A percentile compares a stretch with the other conserved stretches of the same genome.
Conservation (phyloP, 2,888 invertebrate species). For the Epirrhoe tristata region DNA sequence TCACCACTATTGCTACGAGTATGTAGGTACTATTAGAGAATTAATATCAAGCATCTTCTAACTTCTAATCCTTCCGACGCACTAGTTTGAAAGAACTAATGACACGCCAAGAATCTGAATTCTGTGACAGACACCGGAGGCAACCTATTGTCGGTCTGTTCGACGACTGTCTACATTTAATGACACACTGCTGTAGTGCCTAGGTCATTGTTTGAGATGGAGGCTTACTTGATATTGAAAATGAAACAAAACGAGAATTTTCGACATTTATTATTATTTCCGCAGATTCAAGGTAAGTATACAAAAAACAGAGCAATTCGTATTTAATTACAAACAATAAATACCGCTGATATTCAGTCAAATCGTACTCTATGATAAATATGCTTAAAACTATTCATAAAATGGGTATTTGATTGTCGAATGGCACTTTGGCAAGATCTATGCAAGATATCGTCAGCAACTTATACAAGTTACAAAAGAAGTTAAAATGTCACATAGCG, state of each 20-base stretch:
- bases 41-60: no score
- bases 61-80: no score
- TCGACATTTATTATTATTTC: constrained; percentile 54
- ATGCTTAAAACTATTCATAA: constrained; percentile 42
- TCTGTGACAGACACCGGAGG: no score
- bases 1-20: no score
- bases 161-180: no score
- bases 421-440: constrained; percentile 46
- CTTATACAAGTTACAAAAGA: constrained; percentile 5
- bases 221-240: no score
- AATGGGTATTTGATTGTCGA: constrained; percentile 34
- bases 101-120: no score
- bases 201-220: no score
- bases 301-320: constrained; percentile 63
- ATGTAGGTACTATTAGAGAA: no score
- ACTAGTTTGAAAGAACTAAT: no score
- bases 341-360: constrained; percentile 73
- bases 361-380: constrained; percentile 57
- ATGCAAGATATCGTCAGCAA: constrained; percentile 4
- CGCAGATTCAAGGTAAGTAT: constrained; percentile 47
- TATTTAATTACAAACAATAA: constrained; percentile 77
- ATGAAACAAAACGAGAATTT: constrained; percentile 48
- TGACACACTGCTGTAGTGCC: no score
- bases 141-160: no score
- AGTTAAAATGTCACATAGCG: not conserved